Evolutionary conservation across 2,888 invertebrate genomes (phyloP).

Genomic region (Strigamia transsilvanica): DNA sequence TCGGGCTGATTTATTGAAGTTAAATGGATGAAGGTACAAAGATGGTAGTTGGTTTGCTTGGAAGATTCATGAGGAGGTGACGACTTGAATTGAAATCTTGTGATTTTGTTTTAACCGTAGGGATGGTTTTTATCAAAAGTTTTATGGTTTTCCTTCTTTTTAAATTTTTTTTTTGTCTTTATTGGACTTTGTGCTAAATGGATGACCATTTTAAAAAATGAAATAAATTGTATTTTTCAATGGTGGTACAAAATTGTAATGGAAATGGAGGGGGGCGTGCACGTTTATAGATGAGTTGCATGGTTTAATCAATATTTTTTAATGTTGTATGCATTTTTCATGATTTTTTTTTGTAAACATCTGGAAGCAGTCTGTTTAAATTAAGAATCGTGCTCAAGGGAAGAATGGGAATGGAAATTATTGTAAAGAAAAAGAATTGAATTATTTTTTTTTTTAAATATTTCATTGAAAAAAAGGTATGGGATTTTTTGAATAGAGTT

Average conservation of each 20-base stretch:
- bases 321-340: not conserved
- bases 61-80: slow-evolving; percentile 43
- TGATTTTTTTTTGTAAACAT: not conserved
- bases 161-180: not conserved
- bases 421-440: not conserved
- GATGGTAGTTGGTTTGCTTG: slow-evolving; percentile 19
- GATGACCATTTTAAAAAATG: not conserved
- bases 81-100: slow-evolving; percentile 40
- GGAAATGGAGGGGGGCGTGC: too few species aligned
- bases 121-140: slow-evolving; percentile 33
- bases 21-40: slow-evolving; percentile 21
- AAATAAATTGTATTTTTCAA: not conserved
- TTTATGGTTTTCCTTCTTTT: not conserved
- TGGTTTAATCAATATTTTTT: slow-evolving; percentile 25
- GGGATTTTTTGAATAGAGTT: not conserved
- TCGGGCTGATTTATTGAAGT: slow-evolving; percentile 26
- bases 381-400: not conserved
- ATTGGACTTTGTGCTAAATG: slow-evolving; percentile 21
- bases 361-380: slow-evolving; percentile 4
- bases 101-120: slow-evolving; percentile 9
- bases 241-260: not conserved
- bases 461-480: slow-evolving; percentile 5
- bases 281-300: slow-evolving; percentile 2
- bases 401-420: not conserved
- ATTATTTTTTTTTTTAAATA: not conserved